Conservation (phyloP, 2,797 vertebrate species). For the Tokudaia tokunoshimensis region DNA sequence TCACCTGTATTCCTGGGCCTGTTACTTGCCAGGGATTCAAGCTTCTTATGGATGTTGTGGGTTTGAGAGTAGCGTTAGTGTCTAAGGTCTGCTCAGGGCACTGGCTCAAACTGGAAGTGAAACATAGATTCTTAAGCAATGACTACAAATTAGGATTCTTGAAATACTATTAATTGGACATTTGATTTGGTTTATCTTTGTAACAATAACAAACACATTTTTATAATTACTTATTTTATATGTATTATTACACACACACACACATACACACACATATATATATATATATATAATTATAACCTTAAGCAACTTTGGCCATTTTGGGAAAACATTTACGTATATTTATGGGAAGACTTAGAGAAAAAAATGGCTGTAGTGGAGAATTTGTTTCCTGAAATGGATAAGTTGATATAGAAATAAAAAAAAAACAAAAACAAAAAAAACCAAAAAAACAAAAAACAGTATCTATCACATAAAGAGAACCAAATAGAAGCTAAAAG, state of each 20-base stretch:
- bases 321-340: slow-evolving; percentile 96
- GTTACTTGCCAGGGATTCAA: no score
- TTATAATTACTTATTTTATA: neutral
- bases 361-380: slow-evolving; percentile 94
- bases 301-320: slow-evolving; percentile 88
- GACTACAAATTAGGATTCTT: neutral
- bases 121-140: neutral
- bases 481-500: slow-evolving; percentile 98
- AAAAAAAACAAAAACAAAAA: no score
- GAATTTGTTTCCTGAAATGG: slow-evolving; percentile 97
- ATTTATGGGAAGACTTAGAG: slow-evolving; percentile 96
- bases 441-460: slow-evolving; percentile 97
- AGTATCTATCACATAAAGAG: slow-evolving; percentile 97
- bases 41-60: no score
- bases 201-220: neutral
- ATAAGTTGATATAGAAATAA: slow-evolving; percentile 98
- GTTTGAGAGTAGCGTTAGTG: no score
- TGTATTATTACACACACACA: no score
- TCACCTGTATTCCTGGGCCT: no score
- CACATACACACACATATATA: no score
- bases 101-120: neutral
- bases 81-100: no score
- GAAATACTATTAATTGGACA: neutral
- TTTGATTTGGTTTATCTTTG: neutral
- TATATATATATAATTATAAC: neutral